Evolutionary conservation across 2,797 vertebrate genomes (phyloP), one percentile per base, ranked within the genome.

Genomic region (Mormyrus proboscirostris): DNA sequence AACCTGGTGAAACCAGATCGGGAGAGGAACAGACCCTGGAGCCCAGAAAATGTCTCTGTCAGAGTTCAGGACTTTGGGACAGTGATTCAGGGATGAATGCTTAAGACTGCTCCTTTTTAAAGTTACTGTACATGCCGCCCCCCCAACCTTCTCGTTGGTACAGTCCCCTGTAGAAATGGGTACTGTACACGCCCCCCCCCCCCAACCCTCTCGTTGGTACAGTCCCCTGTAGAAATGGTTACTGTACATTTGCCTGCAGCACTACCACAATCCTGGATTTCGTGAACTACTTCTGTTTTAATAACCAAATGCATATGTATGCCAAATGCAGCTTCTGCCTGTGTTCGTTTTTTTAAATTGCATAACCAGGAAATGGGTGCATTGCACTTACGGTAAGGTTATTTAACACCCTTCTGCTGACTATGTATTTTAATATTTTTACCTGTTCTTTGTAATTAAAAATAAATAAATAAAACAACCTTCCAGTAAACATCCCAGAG

Each of bases 321-420:
- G 44, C 83, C 41, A 62, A 7, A 84, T 44, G 53, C 73, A 84
- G 19, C n/a, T 79, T 89, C 57, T 59, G 69, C 88, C 93, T 93
- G 92, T 86, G 51, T 88, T 89, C 89, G 83, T 47, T 90, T 90
- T 79, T 82, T 91, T 9, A 88, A 5, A 57, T 16, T 79, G 7
- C 38, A 57, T 89, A 88, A 14, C n/a, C 41, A 22, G 44, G 44
- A 82, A 82, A 83, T 88, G 86, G 44, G 19, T 88, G 50, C 41
- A 59, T n/a, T 38, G 47, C 49, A 25, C 44, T 53, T 86, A 53
- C 19, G 51, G 91, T 93, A 93, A 93, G 92, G 90, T 93, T 95
- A 95, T 95, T 95, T 95, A 95, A 94, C 94, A 91, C 76, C 91
- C 91, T 92, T 50, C 44, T 44, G 59, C 33, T 90, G 92, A 88